Evolutionary conservation across 2,113 vertebrate genomes (phyloP).

Genomic region (Epinephelus lanceolatus): DNA sequence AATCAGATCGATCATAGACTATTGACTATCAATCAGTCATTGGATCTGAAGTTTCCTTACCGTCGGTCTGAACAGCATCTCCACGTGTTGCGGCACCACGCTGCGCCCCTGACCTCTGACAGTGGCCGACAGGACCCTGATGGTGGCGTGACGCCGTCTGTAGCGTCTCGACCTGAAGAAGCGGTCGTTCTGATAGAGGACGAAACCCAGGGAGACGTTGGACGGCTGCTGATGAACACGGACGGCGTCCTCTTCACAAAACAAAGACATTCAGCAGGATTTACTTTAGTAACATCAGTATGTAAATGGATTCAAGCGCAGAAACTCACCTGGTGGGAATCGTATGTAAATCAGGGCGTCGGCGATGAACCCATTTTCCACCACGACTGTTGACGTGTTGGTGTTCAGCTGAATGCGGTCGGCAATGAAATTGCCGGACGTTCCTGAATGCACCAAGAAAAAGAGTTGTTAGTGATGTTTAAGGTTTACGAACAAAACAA

Average conservation of each 20-base stretch:
- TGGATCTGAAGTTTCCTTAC: conserved; percentile 32
- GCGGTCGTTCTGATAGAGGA: conserved; percentile 76
- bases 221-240: background rate
- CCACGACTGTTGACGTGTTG: conserved; percentile 27
- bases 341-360: conserved; percentile 54
- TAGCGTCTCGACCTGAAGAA: conserved; percentile 67
- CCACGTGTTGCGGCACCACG: conserved; percentile 23
- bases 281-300: too few relatives aligned
- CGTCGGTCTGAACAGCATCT: conserved; percentile 55
- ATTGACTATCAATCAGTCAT: too few relatives aligned
- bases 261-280: background rate
- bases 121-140: conserved; percentile 69
- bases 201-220: conserved; percentile 66
- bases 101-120: background rate
- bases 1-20: too few relatives aligned
- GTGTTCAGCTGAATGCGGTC: conserved; percentile 55
- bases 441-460: conserved; percentile 31
- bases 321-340: conserved; percentile 52
- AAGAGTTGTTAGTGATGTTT: background rate
- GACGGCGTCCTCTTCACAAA: background rate
- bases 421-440: conserved; percentile 36
- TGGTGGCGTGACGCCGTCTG: background rate
- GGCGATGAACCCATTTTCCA: background rate
- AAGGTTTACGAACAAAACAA: too few relatives aligned
- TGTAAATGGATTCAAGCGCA: too few relatives aligned